Evolutionary conservation across 92 coral and sea anemone species (phyloP).

Genomic region (Phenganax marumi): DNA sequence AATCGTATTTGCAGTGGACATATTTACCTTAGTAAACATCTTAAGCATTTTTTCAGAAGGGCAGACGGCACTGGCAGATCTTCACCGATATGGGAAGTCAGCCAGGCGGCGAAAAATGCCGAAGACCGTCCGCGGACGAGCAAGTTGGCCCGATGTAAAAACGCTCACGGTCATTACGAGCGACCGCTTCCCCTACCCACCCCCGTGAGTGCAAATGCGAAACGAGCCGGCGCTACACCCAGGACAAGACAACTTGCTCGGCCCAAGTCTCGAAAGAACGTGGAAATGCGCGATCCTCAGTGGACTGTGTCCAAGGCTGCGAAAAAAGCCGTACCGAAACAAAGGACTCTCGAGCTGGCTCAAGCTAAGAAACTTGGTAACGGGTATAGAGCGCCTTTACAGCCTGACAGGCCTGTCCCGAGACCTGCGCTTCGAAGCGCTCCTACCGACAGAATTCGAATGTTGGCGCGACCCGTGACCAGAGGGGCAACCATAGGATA

Average conservation of each 20-base stretch:
- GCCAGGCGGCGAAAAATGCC: conserved; percentile 79
- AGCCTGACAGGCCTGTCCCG: conserved; percentile 66
- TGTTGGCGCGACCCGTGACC: conserved; percentile 69
- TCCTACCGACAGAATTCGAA: conserved; percentile 80
- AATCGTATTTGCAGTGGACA: too few species aligned
- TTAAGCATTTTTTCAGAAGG: conserved; percentile 59
- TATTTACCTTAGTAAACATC: background rate
- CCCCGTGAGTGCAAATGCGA: conserved; percentile 74
- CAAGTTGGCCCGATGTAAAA: conserved; percentile 78
- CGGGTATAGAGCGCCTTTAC: conserved; percentile 73
- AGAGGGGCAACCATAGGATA: conserved; percentile 60
- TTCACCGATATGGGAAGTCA: conserved; percentile 87
- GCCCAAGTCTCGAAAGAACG: conserved; percentile 82
- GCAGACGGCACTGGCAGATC: conserved; percentile 76
- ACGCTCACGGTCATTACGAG: conserved; percentile 63
- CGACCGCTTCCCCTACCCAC: conserved; percentile 67
- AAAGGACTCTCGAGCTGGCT: conserved; percentile 76
- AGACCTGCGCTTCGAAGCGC: conserved; percentile 72
- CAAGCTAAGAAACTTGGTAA: conserved; percentile 75
- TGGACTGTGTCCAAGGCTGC: conserved; percentile 86
- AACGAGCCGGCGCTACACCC: conserved; percentile 62
- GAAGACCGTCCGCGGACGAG: conserved; percentile 80
- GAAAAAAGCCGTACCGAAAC: conserved; percentile 72
- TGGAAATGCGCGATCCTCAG: conserved; percentile 75
- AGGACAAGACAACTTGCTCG: conserved; percentile 79